phyloP scores from a whole-genome alignment of 2,113 vertebrate species.

The Calidris pygmaea region DNA sequence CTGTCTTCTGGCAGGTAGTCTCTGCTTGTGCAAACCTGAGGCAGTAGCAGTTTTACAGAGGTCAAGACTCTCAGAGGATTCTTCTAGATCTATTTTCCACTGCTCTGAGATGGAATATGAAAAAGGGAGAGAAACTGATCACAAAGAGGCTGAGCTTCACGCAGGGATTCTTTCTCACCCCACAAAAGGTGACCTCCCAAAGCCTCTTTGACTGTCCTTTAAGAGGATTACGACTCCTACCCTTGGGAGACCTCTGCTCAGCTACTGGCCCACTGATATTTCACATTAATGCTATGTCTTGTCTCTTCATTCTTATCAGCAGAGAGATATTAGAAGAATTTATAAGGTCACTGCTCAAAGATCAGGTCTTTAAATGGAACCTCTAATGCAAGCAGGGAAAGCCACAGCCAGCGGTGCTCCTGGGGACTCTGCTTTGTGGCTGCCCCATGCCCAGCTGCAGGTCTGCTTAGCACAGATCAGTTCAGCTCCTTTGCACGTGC shows the following conservation, averaged over 20 bases:
- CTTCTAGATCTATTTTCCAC: not conserved
- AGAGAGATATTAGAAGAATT: not conserved
- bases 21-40: not conserved
- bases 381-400: not conserved
- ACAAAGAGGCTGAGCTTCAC: not conserved
- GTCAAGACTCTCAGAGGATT: not conserved
- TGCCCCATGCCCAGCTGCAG: not conserved
- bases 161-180: not conserved
- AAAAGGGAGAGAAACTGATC: not conserved
- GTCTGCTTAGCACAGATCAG: not conserved
- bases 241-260: conserved; percentile 15
- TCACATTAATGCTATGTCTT: not conserved
- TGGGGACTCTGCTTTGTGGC: not conserved
- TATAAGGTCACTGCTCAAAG: not conserved
- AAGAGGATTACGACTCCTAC: conserved; percentile 22
- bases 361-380: not conserved
- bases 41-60: not conserved
- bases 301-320: not conserved
- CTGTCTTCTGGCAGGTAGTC: not conserved
- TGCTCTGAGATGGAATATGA: not conserved
- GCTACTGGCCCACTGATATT: not conserved
- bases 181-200: not conserved
- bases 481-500: not conserved
- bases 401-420: not conserved
- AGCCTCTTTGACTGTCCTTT: conserved; percentile 10